Conservation (phyloP, 2,113 vertebrate species). For the Sinocyclocheilus grahami region DNA sequence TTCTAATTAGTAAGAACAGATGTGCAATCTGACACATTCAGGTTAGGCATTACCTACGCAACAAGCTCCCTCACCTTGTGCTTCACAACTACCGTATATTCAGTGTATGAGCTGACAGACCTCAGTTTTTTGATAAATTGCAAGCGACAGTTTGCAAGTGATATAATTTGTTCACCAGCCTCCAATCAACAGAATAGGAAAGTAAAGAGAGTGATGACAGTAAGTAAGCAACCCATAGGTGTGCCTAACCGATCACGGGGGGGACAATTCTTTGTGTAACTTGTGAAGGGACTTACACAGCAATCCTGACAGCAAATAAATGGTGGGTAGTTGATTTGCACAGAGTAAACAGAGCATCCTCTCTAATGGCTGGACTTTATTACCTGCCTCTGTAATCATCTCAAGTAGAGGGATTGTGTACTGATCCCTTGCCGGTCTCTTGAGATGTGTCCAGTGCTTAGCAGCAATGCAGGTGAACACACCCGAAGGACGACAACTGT, state of each 20-base stretch:
- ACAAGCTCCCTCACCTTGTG: constrained; percentile 41
- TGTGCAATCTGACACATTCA: constrained; percentile 55
- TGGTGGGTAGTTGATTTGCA: constrained; percentile 53
- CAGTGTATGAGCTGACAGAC: background rate
- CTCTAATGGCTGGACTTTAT: constrained; percentile 50
- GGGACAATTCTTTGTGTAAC: constrained; percentile 45
- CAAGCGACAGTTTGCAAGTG: constrained; percentile 48
- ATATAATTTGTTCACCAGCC: constrained; percentile 18
- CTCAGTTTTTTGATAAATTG: constrained; percentile 41
- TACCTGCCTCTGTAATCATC: constrained; percentile 55
- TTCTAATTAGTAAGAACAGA: constrained; percentile 65
- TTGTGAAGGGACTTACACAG: constrained; percentile 33
- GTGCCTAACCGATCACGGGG: constrained; percentile 5
- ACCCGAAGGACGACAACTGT: background rate
- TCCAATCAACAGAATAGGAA: background rate
- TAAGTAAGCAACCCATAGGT: background rate
- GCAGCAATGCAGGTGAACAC: background rate
- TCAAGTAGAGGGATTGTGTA: constrained; percentile 34
- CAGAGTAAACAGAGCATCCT: constrained; percentile 36
- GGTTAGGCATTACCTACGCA: constrained; percentile 56
- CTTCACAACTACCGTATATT: constrained; percentile 9
- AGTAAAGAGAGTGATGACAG: background rate
- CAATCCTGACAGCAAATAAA: constrained; percentile 37
- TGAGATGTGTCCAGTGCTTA: background rate
- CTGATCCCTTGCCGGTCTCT: constrained; percentile 23